Conservation (phyloP, 2,113 vertebrate species). For the Marcusenius ussheri region DNA sequence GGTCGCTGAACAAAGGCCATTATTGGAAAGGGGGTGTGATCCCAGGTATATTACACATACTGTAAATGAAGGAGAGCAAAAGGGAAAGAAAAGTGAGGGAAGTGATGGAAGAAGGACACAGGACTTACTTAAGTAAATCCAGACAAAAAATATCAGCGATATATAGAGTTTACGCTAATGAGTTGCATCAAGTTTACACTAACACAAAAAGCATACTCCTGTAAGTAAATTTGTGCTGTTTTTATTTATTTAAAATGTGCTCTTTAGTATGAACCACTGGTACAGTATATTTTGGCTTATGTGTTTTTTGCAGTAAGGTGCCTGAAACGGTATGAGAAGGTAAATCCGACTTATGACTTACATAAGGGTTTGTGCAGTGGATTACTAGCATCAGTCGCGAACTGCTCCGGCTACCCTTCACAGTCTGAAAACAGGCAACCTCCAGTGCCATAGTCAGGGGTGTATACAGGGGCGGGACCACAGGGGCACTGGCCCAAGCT, state of each 20-base stretch:
- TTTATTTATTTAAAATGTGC: not conserved
- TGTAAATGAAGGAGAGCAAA: not conserved
- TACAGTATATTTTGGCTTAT: not conserved
- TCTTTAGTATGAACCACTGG: not conserved
- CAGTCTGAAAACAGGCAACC: not conserved
- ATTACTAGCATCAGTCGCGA: not conserved
- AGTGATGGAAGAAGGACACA: not conserved
- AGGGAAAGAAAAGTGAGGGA: not conserved
- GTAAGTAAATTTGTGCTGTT: not conserved
- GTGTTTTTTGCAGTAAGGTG: not conserved
- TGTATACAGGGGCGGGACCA: not conserved
- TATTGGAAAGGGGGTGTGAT: not conserved
- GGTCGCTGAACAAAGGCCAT: not conserved
- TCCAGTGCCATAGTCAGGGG: not conserved
- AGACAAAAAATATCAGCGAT: not conserved
- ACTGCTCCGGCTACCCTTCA: not conserved
- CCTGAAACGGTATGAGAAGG: not conserved
- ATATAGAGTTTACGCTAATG: not conserved
- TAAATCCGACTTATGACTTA: not conserved
- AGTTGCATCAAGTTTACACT: too few relatives aligned
- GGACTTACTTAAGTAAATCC: not conserved
- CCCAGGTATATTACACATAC: not conserved
- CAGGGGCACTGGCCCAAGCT: not conserved
- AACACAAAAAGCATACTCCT: too few relatives aligned
- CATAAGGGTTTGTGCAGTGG: not conserved